Evolutionary conservation across 1,140 invertebrate genomes (phyloP), one percentile per base, ranked within the genome.

Genomic region (Goniozus legneri): DNA sequence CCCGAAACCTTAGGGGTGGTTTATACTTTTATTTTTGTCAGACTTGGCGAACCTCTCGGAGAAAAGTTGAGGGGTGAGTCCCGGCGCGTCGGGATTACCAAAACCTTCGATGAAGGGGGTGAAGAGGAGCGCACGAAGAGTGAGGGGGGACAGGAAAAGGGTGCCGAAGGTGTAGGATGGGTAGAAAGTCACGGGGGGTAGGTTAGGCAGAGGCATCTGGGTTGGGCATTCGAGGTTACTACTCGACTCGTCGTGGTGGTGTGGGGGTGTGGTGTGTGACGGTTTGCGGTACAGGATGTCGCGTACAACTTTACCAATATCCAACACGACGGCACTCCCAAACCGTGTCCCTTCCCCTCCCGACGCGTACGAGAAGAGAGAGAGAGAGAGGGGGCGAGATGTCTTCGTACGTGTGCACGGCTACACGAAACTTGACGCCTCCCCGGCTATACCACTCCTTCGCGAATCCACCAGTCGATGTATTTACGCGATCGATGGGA

Each of bases 281-380:
- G n/a, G n/a, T n/a, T n/a, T n/a, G n/a, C n/a, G 10, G 44, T 52
- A 50, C 65, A 63, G 68, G 59, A 67, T 68, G 67, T 70, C 65
- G 67, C 62, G 60, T 62, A 65, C 60, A 71, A 71, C 67, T 71
- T 71, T 70, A 61, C 67, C 68, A 69, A 72, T 72, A 72, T 68
- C 65, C 67, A 62, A 62, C 65, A 62, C 57, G 55, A 56, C 44
- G 31, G 21, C 14, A 16, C n/a, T n/a, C n/a, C n/a, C n/a, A n/a
- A n/a, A n/a, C n/a, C n/a, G n/a, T n/a, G n/a, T n/a, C n/a, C n/a
- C n/a, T n/a, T n/a, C n/a, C n/a, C n/a, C n/a, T n/a, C n/a, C n/a
- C n/a, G n/a, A n/a, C 19, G 13, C 31, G 12, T n/a, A n/a, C n/a
- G n/a, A n/a, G n/a, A 3, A 45, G 43, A 21, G 21, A 18, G 35